Evolutionary conservation across 2,797 vertebrate species (phyloP), one percentile per base, ranked within the genome.

Genomic region (Hapalemur alaotrensis): DNA sequence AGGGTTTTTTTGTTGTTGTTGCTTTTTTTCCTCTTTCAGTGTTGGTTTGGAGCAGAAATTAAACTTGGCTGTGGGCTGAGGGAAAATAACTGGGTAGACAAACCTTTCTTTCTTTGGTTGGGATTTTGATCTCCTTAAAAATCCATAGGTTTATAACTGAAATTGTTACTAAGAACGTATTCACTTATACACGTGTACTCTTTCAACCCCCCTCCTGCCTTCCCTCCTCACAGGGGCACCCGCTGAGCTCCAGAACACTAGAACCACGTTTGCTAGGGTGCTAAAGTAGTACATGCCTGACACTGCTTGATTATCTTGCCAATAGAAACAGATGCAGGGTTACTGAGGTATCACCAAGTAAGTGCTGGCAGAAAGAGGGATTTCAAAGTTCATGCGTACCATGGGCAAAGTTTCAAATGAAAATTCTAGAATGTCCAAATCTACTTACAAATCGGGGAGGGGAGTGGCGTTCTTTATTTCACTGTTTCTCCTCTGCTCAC

Each of bases 371-470:
- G 89, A 91, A 91, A 72, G 2, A 4, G 35, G 52, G 46, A 93
- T 38, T 95, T 54, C 57, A 59, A n/a, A 35, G 22, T 93, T 95
- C 75, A 46, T 84, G 52, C 87, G 95, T 96, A 97, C 78, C 65
- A 80, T 23, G 61, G 87, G 94, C 52, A 54, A 75, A 95, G 50
- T 69, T 81, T 73, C 79, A 22, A 43, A 79, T 46, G 57, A 92
- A 93, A 89, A 81, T 81, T 97, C 85, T 79, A 86, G 43, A 97
- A 96, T 0, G 4, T 61, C 73, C 92, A n/a, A 25, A 82, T 72
- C 46, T 76, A 43, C 80, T 94, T 63, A 83, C 20, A 25, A 76
- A n/a, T 67, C 72, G 46, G 85, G 89, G 38, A 7, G 2, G 35
- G 85, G 0, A 63, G 67, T 70, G 20, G 57, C 87, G 75, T 69